Conservation (phyloP, 2,888 invertebrate species). For the Latrodectus elegans region DNA sequence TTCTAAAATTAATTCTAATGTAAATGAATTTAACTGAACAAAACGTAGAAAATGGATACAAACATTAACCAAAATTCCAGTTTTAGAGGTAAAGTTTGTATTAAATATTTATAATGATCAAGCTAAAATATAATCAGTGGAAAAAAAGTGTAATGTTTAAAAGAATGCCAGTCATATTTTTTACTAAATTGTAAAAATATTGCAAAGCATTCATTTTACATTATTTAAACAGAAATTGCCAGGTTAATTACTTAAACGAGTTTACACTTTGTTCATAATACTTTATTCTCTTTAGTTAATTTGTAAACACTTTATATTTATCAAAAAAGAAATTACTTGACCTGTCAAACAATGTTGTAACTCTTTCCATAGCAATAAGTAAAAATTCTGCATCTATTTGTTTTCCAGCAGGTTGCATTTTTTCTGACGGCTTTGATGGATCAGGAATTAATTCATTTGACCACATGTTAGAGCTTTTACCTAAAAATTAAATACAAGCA, state of each 20-base stretch:
- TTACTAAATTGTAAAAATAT: neutral
- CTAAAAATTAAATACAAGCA: conserved; percentile 70
- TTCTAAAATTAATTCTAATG: too few relatives aligned
- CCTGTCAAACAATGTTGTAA: conserved; percentile 86
- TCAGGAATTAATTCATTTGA: conserved; percentile 60
- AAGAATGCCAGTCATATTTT: too few relatives aligned
- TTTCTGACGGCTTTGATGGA: conserved; percentile 73
- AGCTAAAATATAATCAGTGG: too few relatives aligned
- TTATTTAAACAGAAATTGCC: too few relatives aligned
- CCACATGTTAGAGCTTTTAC: conserved; percentile 72
- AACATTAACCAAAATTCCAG: neutral
- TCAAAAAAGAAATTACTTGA: conserved; percentile 64
- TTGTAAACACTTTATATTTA: too few relatives aligned
- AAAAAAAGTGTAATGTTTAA: too few relatives aligned
- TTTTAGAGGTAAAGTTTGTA: neutral
- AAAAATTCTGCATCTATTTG: conserved; percentile 82
- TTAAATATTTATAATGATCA: too few relatives aligned
- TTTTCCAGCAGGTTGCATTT: conserved; percentile 69
- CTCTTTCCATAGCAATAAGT: conserved; percentile 86
- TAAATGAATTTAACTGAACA: too few relatives aligned
- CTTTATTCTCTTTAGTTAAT: too few relatives aligned
- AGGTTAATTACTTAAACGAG: conserved; percentile 46
- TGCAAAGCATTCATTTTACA: conserved; percentile 15
- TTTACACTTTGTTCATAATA: too few relatives aligned
- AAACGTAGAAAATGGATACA: neutral